Conservation (phyloP, 2,888 invertebrate genomes). For the Operophtera brumata region DNA sequence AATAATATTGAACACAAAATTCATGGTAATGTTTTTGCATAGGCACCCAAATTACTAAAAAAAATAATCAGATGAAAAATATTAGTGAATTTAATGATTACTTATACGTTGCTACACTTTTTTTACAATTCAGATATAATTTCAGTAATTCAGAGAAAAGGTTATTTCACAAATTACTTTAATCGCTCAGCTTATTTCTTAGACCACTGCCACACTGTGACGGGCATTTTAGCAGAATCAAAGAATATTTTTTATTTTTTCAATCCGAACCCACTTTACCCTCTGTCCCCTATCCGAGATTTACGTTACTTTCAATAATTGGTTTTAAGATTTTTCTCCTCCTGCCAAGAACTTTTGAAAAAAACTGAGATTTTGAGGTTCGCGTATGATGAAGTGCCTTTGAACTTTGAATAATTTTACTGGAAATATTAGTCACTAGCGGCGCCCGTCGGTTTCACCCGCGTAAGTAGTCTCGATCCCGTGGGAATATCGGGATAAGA, state of each 20-base stretch:
- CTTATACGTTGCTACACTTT: too few species aligned
- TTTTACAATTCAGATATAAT: too few species aligned
- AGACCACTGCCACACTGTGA: constrained; percentile 12
- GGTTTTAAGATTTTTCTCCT: constrained; percentile 20
- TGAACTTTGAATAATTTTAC: neutral
- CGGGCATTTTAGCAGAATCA: constrained; percentile 27
- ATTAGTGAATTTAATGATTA: too few species aligned
- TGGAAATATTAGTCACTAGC: too few species aligned
- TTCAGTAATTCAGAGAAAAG: too few species aligned
- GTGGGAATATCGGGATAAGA: too few species aligned
- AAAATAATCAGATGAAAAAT: too few species aligned
- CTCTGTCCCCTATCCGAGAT: constrained; percentile 21
- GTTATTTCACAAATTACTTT: neutral
- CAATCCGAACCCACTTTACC: constrained; percentile 18
- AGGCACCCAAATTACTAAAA: too few species aligned
- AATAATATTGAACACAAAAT: too few species aligned
- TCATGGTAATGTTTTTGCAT: too few species aligned
- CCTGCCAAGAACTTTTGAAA: constrained; percentile 15
- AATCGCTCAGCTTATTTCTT: neutral
- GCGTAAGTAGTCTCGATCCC: too few species aligned
- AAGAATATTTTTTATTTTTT: constrained; percentile 23
- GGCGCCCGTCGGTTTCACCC: too few species aligned
- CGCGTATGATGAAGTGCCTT: neutral
- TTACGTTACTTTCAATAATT: constrained; percentile 27
- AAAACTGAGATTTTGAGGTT: neutral